These are phyloP conservation scores for Nomada fabriciana DNA, from an alignment of 2,888 invertebrate genomes.

Conservation along the genomic window DNA sequence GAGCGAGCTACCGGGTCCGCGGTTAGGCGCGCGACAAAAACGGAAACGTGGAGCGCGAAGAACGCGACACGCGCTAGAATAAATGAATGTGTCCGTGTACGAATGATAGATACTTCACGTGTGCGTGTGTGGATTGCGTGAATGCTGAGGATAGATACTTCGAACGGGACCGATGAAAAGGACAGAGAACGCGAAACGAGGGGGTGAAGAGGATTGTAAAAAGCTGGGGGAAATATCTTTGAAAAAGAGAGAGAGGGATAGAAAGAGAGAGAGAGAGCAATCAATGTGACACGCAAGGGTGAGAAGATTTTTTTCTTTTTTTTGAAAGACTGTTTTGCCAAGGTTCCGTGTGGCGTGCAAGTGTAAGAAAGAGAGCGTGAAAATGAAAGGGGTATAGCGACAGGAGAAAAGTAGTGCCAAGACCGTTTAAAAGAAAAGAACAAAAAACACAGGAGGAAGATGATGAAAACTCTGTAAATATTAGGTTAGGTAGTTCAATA, in stretches of 20 bases:
- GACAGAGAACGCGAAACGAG: conserved; percentile 8
- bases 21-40: conserved; percentile 30
- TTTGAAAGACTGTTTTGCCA: neutral
- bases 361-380: conserved; percentile 6
- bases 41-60: conserved; percentile 7
- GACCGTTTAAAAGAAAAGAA: conserved; percentile 70
- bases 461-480: conserved; percentile 78
- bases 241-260: neutral
- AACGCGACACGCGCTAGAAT: conserved; percentile 21
- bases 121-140: conserved; percentile 23
- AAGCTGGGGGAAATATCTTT: neutral
- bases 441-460: neutral
- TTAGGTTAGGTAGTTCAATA: conserved; percentile 83
- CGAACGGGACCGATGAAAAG: neutral
- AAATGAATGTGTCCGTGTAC: conserved; percentile 39
- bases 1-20: conserved; percentile 40
- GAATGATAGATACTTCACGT: conserved; percentile 17
- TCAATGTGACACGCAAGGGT: neutral
- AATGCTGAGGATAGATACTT: conserved; percentile 22
- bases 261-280: neutral
- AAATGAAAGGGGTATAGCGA: conserved; percentile 47
- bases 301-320: neutral
- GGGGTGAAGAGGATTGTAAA: neutral
- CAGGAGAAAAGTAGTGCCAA: conserved; percentile 78
- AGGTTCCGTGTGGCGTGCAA: conserved; percentile 2